Evolutionary conservation across 2,888 invertebrate species (phyloP), one percentile per base, ranked within the genome.

Genomic region (Ophioninae sp.): DNA sequence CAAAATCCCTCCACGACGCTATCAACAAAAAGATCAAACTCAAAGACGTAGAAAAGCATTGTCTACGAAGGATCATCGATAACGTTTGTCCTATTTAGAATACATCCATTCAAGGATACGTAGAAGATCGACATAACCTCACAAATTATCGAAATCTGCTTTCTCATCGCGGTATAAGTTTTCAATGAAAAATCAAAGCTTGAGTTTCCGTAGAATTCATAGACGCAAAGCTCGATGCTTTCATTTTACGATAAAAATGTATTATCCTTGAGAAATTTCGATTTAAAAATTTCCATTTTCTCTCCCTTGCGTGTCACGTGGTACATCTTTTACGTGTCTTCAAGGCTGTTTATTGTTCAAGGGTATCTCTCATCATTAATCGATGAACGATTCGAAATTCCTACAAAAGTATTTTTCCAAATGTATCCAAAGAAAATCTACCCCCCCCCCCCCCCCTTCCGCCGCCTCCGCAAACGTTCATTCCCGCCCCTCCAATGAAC

Each of bases 11-110:
- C 41, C 2, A 30, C 64, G 64, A 8, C 23, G 17, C 13, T 1
- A 20, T 0, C 8, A 8, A 59, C 10, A 6, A 50, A 73, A 67
- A 67, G 23, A 41, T 76, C 13, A 30, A 37, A 57, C n/a, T 30
- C 56, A 6, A 37, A 56, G 30, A n/a, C 20, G 10, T 30, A 37
- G 62, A 74, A n/a, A 13, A 72, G 21, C 21, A 59, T 13, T 1
- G 7, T 1, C 6, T 17, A 64, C 7, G 7, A 37, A 64, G 7
- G 64, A 20, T 64, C n/a, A 6, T 30, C 7, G 64, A 64, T 64
- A 64, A 37, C 37, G n/a, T 39, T 64, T 64, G 3, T 17, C 37
- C 37, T 37, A 64, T 64, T 64, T 64, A 7, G 59, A 59, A 59
- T 59, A 59, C 17, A 59, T 21, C 20, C 17, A 6, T 59, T 57